phyloP scores from a whole-genome alignment of 2,888 invertebrate genomes.

The Gastracanthus pulcherrimus region DNA sequence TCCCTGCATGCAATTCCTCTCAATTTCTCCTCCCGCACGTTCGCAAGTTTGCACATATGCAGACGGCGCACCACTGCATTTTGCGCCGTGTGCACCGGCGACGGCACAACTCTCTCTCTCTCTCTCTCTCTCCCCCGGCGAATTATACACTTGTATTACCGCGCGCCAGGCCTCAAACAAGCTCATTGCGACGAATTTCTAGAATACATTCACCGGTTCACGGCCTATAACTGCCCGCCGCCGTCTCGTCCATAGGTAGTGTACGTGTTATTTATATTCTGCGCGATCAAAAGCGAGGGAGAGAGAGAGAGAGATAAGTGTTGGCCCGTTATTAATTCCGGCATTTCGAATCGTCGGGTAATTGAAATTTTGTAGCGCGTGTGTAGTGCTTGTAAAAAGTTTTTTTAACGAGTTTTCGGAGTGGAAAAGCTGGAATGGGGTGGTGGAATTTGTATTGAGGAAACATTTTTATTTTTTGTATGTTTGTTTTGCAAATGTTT shows the following conservation, averaged over 20 bases:
- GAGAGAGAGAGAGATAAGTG: no score
- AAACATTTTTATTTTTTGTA: no score
- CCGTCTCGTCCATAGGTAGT: no score
- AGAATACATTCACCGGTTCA: not conserved
- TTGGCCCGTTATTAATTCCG: constrained; percentile 35
- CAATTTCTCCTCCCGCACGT: constrained; percentile 3
- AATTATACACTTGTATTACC: constrained; percentile 66
- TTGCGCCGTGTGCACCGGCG: not conserved
- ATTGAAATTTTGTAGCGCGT: constrained; percentile 40
- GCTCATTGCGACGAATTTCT: constrained; percentile 58
- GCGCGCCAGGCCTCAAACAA: constrained; percentile 68
- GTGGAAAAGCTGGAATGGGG: not conserved
- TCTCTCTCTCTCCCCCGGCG: no score
- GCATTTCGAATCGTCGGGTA: constrained; percentile 12
- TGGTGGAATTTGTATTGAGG: not conserved
- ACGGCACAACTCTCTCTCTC: no score
- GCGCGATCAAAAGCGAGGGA: constrained; percentile 43
- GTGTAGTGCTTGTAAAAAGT: not conserved
- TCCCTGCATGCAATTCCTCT: not conserved
- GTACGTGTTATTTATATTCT: constrained; percentile 46
- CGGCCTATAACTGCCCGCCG: not conserved
- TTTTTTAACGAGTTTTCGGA: not conserved
- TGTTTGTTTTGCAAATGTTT: not conserved
- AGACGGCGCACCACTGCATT: constrained; percentile 2
- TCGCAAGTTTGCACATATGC: constrained; percentile 12